Evolutionary conservation across 2,888 invertebrate species (phyloP).

Genomic region (Drosophila diplacantha): DNA sequence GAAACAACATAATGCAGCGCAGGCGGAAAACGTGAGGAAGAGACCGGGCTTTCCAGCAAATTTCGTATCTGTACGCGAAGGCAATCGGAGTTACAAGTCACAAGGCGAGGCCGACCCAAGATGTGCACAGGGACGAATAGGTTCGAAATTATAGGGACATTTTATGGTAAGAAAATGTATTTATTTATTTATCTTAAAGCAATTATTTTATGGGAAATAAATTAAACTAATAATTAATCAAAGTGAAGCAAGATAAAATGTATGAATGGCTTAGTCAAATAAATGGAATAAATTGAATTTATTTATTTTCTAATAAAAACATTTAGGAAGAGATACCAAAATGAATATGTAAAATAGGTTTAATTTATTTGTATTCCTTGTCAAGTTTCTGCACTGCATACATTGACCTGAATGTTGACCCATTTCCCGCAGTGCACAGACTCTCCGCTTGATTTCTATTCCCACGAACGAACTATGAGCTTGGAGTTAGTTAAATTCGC

Average conservation of each 20-base stretch:
- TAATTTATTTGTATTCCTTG: no score
- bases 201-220: not conserved
- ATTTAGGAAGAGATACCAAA: not conserved
- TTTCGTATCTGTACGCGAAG: constrained; percentile 16
- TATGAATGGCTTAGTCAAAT: no score
- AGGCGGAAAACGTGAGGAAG: constrained; percentile 24
- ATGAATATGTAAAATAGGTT: not conserved
- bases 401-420: no score
- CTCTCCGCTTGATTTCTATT: constrained; percentile 10
- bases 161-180: not conserved
- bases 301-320: not conserved
- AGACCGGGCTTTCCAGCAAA: constrained; percentile 9
- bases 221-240: not conserved
- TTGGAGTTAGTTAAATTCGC: constrained; percentile 40
- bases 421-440: not conserved
- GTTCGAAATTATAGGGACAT: no score
- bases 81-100: constrained; percentile 26
- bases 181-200: not conserved
- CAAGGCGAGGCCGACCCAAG: constrained; percentile 11
- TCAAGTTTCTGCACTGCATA: not conserved
- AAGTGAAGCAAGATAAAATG: not conserved
- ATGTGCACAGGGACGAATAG: constrained; percentile 1
- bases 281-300: no score
- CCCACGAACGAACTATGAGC: constrained; percentile 46
- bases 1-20: constrained; percentile 49